These are phyloP conservation scores for Amphiura filiformis DNA, from an alignment of 35 echinoderm and acorn worm genomes.

Conservation along the genomic window DNA sequence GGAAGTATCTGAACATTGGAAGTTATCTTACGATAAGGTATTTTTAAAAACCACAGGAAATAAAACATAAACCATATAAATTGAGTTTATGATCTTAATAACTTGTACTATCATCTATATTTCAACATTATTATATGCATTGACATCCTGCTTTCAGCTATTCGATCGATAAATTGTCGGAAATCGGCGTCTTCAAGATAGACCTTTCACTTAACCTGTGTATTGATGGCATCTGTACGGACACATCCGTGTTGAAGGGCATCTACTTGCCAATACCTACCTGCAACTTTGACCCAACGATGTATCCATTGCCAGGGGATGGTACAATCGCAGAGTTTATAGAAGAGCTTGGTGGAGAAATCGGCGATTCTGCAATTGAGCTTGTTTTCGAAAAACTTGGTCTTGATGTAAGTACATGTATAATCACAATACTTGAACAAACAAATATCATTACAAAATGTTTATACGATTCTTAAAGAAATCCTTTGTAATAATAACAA, in stretches of 20 bases:
- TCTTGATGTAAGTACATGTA: conserved; percentile 1
- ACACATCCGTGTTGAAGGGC: neutral
- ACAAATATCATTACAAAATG: too few relatives aligned
- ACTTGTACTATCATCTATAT: too few relatives aligned
- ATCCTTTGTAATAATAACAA: too few relatives aligned
- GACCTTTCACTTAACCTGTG: neutral
- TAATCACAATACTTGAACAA: too few relatives aligned
- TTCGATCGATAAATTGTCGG: neutral
- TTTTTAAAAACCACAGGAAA: too few relatives aligned
- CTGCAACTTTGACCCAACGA: neutral
- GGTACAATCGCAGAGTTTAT: conserved; percentile 14
- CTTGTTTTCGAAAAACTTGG: conserved; percentile 23
- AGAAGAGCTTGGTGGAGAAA: neutral
- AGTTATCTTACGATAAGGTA: neutral
- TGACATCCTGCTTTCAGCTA: too few relatives aligned
- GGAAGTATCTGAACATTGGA: neutral
- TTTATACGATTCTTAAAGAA: too few relatives aligned
- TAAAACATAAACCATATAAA: too few relatives aligned
- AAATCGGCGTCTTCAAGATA: neutral
- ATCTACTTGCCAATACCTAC: neutral
- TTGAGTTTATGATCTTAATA: too few relatives aligned
- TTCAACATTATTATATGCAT: too few relatives aligned
- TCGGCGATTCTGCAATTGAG: conserved; percentile 29
- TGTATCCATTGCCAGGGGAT: neutral
- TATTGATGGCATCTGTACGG: neutral